Evolutionary conservation across 2,113 vertebrate species (phyloP).

Genomic region (Toxostoma redivivum): DNA sequence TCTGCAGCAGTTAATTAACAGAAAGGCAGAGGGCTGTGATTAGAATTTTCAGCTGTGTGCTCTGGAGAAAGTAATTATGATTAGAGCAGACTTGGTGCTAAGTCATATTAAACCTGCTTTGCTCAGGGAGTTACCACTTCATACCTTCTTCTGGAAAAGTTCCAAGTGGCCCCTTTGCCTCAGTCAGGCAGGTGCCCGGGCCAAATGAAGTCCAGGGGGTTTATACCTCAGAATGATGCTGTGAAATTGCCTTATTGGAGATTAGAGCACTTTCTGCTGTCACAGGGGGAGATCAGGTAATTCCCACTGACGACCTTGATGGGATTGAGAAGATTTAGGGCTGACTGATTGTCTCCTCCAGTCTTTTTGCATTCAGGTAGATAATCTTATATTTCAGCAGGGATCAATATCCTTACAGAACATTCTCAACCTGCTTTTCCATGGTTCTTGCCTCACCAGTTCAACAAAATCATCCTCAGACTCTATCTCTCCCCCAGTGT

Average conservation of each 20-base stretch:
- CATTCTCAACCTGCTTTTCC: neutral
- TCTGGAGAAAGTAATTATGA: slow-evolving; percentile 37
- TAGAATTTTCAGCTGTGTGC: neutral
- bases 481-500: neutral
- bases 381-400: slow-evolving; percentile 30
- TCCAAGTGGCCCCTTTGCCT: neutral
- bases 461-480: neutral
- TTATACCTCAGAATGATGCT: neutral
- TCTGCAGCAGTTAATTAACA: slow-evolving; percentile 15
- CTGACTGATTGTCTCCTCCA: neutral
- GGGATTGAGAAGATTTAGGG: neutral
- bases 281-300: neutral
- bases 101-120: slow-evolving; percentile 9
- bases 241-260: neutral
- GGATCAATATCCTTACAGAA: neutral
- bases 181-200: neutral
- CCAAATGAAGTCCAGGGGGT: neutral
- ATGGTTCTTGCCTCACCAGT: neutral
- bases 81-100: slow-evolving; percentile 37
- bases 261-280: neutral
- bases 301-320: neutral
- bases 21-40: neutral
- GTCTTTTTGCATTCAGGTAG: neutral
- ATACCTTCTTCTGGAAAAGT: neutral
- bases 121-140: neutral